phyloP scores from a whole-genome alignment of 2,888 invertebrate genomes.

The Adineta ricciae region DNA sequence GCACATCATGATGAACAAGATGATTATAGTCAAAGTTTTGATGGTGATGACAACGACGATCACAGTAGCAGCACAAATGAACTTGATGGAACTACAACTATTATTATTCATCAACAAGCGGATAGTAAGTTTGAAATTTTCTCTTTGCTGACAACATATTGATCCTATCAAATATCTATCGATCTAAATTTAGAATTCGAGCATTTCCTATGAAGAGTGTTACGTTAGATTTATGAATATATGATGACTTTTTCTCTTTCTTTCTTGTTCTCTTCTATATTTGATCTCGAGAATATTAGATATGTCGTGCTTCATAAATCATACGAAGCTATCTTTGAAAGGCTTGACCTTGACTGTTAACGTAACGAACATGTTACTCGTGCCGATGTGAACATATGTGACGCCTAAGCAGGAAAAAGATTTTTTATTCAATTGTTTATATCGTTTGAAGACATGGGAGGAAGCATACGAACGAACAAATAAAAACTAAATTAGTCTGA shows the following conservation, averaged over 20 bases:
- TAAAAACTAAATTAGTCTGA: neutral
- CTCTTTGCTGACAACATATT: too few species aligned
- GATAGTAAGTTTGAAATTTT: neutral
- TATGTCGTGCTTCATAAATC: neutral
- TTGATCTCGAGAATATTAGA: neutral
- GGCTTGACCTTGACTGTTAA: neutral
- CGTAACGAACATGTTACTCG: neutral
- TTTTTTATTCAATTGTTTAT: neutral
- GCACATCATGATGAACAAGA: neutral
- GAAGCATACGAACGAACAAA: neutral
- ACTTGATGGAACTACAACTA: neutral
- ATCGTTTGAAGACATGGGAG: neutral
- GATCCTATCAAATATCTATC: too few species aligned
- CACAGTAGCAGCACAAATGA: neutral
- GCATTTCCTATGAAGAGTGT: too few species aligned
- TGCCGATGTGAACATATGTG: conserved; percentile 6
- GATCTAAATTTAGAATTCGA: too few species aligned
- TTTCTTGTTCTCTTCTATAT: neutral
- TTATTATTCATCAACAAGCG: neutral
- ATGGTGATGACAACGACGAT: neutral
- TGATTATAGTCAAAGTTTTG: neutral
- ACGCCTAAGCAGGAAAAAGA: neutral
- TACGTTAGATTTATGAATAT: neutral
- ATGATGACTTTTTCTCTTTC: neutral
- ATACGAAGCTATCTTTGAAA: neutral